Percentiles rank a stretch among this genome's conserved stretches.
These are phyloP conservation scores for Pantherophis alleghaniensis DNA, from an alignment of 2,797 vertebrate genomes.

Conservation along the genomic window DNA sequence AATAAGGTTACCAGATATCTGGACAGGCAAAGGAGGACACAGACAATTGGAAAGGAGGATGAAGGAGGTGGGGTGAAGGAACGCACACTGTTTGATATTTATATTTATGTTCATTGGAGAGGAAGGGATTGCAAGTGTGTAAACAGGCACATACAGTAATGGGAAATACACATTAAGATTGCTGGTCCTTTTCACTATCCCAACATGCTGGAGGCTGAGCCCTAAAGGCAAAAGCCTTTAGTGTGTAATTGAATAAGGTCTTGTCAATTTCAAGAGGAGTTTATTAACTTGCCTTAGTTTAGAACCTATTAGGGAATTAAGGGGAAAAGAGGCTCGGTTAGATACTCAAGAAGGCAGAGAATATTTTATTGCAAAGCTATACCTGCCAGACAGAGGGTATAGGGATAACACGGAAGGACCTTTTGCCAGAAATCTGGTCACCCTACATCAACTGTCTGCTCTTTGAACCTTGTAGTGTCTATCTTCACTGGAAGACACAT, in stretches of 20 bases:
- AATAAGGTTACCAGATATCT: not conserved
- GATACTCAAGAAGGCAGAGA: too few relatives aligned
- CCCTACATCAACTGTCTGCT: not conserved
- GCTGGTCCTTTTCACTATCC: not conserved
- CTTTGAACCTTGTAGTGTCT: not conserved
- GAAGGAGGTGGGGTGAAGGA: not conserved
- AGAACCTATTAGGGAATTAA: too few relatives aligned
- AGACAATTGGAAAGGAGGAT: not conserved
- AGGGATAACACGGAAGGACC: too few relatives aligned
- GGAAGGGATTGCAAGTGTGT: not conserved
- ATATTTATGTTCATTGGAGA: not conserved
- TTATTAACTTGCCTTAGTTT: not conserved
- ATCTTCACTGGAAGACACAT: not conserved
- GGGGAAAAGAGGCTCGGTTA: too few relatives aligned
- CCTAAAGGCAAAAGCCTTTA: not conserved
- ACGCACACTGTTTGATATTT: not conserved
- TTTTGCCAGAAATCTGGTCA: too few relatives aligned
- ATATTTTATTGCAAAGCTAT: too few relatives aligned
- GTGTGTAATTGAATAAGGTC: too few relatives aligned
- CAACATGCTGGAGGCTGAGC: too few relatives aligned
- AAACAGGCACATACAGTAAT: not conserved
- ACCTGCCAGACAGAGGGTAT: too few relatives aligned
- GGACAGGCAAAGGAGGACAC: not conserved
- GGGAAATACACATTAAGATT: not conserved
- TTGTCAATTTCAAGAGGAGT: not conserved